These are phyloP conservation scores for Strigamia transsilvanica DNA, from an alignment of 2,888 invertebrate species.

Conservation along the genomic window DNA sequence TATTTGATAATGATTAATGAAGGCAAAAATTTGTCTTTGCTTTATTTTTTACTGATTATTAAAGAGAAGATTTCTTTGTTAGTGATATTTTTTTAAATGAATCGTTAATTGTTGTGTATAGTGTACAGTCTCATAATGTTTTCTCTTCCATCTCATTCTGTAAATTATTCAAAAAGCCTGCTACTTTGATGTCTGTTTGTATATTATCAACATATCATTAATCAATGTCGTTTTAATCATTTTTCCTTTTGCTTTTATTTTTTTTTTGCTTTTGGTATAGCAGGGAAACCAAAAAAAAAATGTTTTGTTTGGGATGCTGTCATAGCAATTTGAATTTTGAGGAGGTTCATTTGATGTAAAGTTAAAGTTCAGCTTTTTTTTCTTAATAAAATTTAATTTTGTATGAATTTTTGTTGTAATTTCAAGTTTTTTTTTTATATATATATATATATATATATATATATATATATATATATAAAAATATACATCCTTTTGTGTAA, in stretches of 20 bases:
- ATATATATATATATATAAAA: no score
- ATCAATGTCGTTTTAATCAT: background rate
- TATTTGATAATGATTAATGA: slow-evolving; percentile 2
- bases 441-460: no score
- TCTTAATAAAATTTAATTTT: slow-evolving; percentile 18
- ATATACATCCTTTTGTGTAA: no score
- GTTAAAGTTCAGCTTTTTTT: background rate
- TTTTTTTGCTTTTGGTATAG: slow-evolving; percentile 3
- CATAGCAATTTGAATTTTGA: slow-evolving; percentile 2
- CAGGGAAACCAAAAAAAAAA: background rate
- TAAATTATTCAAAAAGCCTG: slow-evolving; percentile 10
- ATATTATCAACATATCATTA: slow-evolving; percentile 37
- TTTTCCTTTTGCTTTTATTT: background rate
- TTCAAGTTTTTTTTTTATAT: background rate
- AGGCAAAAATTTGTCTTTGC: slow-evolving; percentile 32
- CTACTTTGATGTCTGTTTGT: slow-evolving; percentile 39
- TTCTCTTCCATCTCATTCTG: slow-evolving; percentile 27
- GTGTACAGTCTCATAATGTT: slow-evolving; percentile 35
- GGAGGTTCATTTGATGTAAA: slow-evolving; percentile 16
- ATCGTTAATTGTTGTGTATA: slow-evolving; percentile 29
- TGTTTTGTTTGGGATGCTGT: background rate
- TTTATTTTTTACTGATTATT: slow-evolving; percentile 18
- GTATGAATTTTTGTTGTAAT: background rate
- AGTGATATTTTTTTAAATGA: slow-evolving; percentile 36
- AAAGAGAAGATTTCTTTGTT: background rate